Conservation (phyloP, 2,797 vertebrate species). For the Ceryle rudis region DNA sequence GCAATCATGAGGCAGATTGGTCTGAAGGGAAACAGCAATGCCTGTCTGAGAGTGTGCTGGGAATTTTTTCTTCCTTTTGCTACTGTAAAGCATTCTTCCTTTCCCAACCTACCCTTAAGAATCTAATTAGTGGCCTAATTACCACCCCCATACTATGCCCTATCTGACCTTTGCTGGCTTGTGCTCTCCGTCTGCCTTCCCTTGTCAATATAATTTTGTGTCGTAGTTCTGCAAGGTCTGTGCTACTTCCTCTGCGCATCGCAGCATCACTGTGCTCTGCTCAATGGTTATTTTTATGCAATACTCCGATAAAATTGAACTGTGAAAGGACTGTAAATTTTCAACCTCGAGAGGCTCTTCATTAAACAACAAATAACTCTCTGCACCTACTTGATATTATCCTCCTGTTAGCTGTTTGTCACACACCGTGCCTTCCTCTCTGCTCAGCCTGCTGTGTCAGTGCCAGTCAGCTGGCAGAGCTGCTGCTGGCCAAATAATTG, state of each 20-base stretch:
- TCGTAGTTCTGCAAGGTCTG: not conserved
- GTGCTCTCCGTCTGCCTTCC: not conserved
- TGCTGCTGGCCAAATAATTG: not conserved
- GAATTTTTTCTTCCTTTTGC: not conserved
- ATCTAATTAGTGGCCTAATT: conserved; percentile 57
- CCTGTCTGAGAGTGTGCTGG: not conserved
- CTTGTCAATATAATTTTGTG: not conserved
- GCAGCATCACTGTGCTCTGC: fast-evolving
- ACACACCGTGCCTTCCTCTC: not conserved
- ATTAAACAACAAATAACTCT: conserved; percentile 41
- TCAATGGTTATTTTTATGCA: not conserved
- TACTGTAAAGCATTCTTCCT: not conserved
- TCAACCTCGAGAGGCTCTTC: conserved; percentile 25
- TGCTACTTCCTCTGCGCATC: not conserved
- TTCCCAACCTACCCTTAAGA: not conserved
- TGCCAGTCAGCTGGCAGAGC: not conserved
- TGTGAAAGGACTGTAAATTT: conserved; percentile 20
- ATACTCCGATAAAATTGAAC: not conserved
- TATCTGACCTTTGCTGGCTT: not conserved
- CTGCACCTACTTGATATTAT: not conserved
- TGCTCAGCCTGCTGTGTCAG: not conserved
- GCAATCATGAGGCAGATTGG: not conserved
- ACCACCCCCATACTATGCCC: not conserved
- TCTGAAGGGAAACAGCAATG: not conserved
- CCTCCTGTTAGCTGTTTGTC: conserved; percentile 20